These are phyloP conservation scores for Indicator maculatus DNA, from an alignment of 2,113 vertebrate species.

Conservation along the genomic window DNA sequence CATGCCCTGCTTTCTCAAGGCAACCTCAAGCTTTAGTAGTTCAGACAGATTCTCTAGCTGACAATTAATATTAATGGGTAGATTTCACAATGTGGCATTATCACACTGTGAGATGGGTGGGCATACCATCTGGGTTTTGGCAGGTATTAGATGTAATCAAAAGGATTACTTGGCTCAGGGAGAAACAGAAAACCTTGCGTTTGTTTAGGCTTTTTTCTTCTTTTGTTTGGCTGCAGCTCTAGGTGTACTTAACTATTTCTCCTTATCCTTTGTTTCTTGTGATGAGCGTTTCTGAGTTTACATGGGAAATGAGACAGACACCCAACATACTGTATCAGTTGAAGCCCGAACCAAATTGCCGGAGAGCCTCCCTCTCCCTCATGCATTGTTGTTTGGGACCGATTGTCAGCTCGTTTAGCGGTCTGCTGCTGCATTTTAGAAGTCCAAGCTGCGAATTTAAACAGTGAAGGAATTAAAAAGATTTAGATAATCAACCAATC, in stretches of 20 bases:
- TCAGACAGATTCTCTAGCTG: slow-evolving; percentile 88
- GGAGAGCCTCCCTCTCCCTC: not conserved
- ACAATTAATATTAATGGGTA: slow-evolving; percentile 95
- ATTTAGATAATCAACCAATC: not conserved
- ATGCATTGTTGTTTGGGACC: not conserved
- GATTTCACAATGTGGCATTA: slow-evolving; percentile 96
- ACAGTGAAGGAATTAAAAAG: not conserved
- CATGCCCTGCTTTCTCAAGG: slow-evolving; percentile 83
- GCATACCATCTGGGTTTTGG: slow-evolving; percentile 93
- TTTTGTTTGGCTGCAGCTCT: slow-evolving; percentile 80
- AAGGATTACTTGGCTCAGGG: slow-evolving; percentile 93
- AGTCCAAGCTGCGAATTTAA: not conserved
- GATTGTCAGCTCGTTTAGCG: slow-evolving; percentile 18
- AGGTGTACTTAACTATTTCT: slow-evolving; percentile 72
- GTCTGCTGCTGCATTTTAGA: not conserved
- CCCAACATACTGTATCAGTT: not conserved
- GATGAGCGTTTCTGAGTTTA: slow-evolving; percentile 58
- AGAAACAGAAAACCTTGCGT: slow-evolving; percentile 85
- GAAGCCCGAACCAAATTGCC: not conserved
- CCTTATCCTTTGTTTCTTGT: slow-evolving; percentile 65
- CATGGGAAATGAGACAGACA: not conserved
- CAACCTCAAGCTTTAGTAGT: slow-evolving; percentile 89
- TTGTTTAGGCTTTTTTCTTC: slow-evolving; percentile 78
- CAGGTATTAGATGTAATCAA: slow-evolving; percentile 99
- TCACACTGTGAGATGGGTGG: slow-evolving; percentile 93